Conservation (phyloP, 2,113 vertebrate species). For the Perca fluviatilis region DNA sequence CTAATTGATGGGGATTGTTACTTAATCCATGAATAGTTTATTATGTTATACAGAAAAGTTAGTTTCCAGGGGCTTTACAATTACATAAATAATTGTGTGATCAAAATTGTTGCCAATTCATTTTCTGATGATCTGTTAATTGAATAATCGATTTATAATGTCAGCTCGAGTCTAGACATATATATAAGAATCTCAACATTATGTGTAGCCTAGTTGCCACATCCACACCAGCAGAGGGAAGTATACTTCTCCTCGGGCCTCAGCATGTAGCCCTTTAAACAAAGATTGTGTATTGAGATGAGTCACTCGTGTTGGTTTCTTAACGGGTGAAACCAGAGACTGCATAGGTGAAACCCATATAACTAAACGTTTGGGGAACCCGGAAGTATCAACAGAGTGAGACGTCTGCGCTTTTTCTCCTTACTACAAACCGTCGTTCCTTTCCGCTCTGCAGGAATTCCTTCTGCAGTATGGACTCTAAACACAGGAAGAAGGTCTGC, state of each 20-base stretch:
- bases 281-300: constrained; percentile 20
- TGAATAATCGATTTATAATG: background rate
- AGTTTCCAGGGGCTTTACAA: too few relatives aligned
- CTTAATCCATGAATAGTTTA: too few relatives aligned
- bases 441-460: constrained; percentile 30
- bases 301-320: background rate
- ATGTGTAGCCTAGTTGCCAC: constrained; percentile 5
- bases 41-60: too few relatives aligned
- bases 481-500: constrained; percentile 49
- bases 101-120: background rate
- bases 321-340: background rate
- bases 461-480: background rate
- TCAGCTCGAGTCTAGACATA: too few relatives aligned
- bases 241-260: fast-evolving
- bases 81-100: background rate
- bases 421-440: background rate
- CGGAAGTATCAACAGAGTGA: constrained; percentile 21
- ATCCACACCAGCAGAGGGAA: constrained; percentile 49
- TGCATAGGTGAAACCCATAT: too few relatives aligned
- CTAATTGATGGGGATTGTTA: too few relatives aligned
- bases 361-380: background rate
- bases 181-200: background rate
- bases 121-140: background rate
- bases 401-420: fast-evolving
- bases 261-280: background rate